A percentile compares a stretch with the other conserved stretches of the same genome.
Conservation (phyloP, 2,113 vertebrate species). For the Phrynosoma blainvillii region DNA sequence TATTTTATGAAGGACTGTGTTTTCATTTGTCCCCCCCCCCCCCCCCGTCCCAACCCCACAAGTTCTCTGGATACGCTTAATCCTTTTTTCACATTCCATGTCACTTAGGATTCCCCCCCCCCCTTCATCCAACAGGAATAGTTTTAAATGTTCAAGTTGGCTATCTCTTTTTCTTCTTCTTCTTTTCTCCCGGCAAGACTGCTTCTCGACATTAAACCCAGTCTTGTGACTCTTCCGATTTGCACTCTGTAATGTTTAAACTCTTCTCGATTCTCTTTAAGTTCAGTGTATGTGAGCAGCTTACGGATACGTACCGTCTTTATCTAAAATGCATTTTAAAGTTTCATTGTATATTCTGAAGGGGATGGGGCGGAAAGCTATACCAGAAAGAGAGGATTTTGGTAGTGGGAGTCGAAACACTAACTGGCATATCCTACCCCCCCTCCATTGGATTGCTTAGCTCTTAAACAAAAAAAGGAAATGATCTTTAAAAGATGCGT, state of each 20-base stretch:
- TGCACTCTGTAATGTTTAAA: slow-evolving; percentile 97
- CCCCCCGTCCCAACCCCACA: slow-evolving; percentile 66
- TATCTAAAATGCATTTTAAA: slow-evolving; percentile 84
- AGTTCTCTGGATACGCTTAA: slow-evolving; percentile 83
- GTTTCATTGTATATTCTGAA: slow-evolving; percentile 88
- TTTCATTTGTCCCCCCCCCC: slow-evolving; percentile 73
- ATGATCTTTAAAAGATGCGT: slow-evolving; percentile 63
- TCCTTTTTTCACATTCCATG: slow-evolving; percentile 94
- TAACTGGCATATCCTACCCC: slow-evolving; percentile 83
- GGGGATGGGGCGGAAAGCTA: slow-evolving; percentile 74
- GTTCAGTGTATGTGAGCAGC: slow-evolving; percentile 93
- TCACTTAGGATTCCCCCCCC: slow-evolving; percentile 81
- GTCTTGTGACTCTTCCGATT: slow-evolving; percentile 96
- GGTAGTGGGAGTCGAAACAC: slow-evolving; percentile 88
- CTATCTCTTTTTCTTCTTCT: slow-evolving; percentile 52
- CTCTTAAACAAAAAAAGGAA: slow-evolving; percentile 66
- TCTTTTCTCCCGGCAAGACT: slow-evolving; percentile 67
- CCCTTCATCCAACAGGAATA: slow-evolving; percentile 62
- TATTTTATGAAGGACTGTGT: slow-evolving; percentile 95
- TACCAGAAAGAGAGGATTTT: slow-evolving; percentile 73
- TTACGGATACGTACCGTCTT: slow-evolving; percentile 85
- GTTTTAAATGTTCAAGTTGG: slow-evolving; percentile 76
- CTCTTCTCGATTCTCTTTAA: slow-evolving; percentile 81
- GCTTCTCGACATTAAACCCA: slow-evolving; percentile 82
- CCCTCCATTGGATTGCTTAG: slow-evolving; percentile 86